Percentiles rank a stretch among this genome's conserved stretches.
phyloP scores from a whole-genome alignment of 2,888 invertebrate genomes.

The Dysmachus trigonus region DNA sequence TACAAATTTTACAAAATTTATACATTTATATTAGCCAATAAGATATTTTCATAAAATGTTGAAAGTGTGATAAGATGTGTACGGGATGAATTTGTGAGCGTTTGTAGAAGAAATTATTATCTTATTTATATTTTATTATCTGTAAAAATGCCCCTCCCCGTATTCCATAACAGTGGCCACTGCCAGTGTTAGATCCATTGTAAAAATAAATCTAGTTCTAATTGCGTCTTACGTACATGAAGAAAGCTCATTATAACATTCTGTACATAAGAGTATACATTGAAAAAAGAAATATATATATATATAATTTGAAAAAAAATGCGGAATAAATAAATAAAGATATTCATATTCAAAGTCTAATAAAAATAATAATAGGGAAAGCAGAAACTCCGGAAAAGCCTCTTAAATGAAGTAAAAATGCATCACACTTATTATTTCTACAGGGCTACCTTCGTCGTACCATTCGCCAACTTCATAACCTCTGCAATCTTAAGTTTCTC shows the following conservation, averaged over 20 bases:
- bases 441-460: background rate
- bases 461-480: background rate
- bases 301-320: slow-evolving; percentile 33
- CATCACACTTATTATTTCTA: background rate
- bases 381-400: background rate
- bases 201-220: slow-evolving; percentile 24
- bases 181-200: slow-evolving; percentile 29
- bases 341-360: background rate
- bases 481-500: background rate
- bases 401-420: background rate
- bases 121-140: background rate
- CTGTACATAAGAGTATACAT: slow-evolving; percentile 49
- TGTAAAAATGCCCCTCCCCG: background rate
- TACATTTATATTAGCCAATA: slow-evolving; percentile 49
- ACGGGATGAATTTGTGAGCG: background rate
- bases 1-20: slow-evolving; percentile 42
- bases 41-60: slow-evolving; percentile 48
- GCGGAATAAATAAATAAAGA: background rate
- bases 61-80: background rate
- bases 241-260: slow-evolving; percentile 42
- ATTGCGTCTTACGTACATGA: slow-evolving; percentile 12
- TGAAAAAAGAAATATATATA: slow-evolving; percentile 44
- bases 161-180: slow-evolving; percentile 13
- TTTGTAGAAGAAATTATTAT: slow-evolving; percentile 2
- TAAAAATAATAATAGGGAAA: background rate